Evolutionary conservation across 2,888 invertebrate genomes (phyloP).

Genomic region (Mimas tiliae): DNA sequence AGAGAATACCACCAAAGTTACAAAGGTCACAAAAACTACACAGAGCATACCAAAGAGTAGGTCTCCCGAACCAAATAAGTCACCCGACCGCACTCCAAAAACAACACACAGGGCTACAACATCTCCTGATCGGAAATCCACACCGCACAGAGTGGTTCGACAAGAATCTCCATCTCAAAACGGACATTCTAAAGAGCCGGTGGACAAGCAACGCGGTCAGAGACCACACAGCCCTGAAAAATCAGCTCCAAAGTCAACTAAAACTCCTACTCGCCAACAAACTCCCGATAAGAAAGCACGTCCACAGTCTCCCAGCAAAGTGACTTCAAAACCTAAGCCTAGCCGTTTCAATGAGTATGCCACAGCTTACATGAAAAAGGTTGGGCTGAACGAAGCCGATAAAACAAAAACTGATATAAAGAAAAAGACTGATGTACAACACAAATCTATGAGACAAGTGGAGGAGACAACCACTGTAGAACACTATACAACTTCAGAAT

Average conservation of each 20-base stretch:
- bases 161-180: slow-evolving; percentile 54
- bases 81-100: slow-evolving; percentile 53
- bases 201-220: slow-evolving; percentile 42
- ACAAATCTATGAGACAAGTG: slow-evolving; percentile 44
- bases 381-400: slow-evolving; percentile 67
- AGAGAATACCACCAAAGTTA: slow-evolving; percentile 44
- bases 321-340: slow-evolving; percentile 62
- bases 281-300: slow-evolving; percentile 74
- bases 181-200: slow-evolving; percentile 57
- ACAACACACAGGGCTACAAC: slow-evolving; percentile 44
- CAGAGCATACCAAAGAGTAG: slow-evolving; percentile 47
- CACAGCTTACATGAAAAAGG: slow-evolving; percentile 79
- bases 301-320: slow-evolving; percentile 68
- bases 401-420: slow-evolving; percentile 61
- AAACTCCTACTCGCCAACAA: slow-evolving; percentile 60
- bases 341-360: slow-evolving; percentile 78
- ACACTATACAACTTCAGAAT: slow-evolving; percentile 53
- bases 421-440: slow-evolving; percentile 47
- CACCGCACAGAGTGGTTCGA: slow-evolving; percentile 43
- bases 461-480: slow-evolving; percentile 52
- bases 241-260: slow-evolving; percentile 51
- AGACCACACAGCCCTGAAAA: slow-evolving; percentile 68
- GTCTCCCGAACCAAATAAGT: slow-evolving; percentile 57
- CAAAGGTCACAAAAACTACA: slow-evolving; percentile 54
- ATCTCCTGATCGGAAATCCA: slow-evolving; percentile 59